Evolutionary conservation across 2,113 vertebrate species (phyloP).

Genomic region (Cromileptes altivelis): DNA sequence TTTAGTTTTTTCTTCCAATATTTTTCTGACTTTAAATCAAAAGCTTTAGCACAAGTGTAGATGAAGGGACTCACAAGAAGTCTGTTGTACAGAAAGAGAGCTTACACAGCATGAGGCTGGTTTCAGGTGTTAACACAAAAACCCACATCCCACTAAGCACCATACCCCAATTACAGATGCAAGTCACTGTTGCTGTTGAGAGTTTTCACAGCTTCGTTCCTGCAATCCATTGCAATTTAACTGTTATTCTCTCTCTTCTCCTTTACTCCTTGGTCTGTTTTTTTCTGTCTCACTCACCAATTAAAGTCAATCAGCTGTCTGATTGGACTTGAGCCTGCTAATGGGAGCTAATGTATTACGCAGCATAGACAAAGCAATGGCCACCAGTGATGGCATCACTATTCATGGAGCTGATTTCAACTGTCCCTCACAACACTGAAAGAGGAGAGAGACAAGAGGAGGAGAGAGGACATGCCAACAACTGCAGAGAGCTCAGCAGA

Average conservation of each 20-base stretch:
- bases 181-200: background rate
- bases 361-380: background rate
- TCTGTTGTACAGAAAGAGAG: background rate
- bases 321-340: conserved; percentile 27
- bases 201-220: conserved; percentile 28
- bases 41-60: background rate
- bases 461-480: background rate
- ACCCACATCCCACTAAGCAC: background rate
- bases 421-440: conserved; percentile 30
- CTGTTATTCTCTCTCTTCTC: conserved; percentile 39
- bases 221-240: conserved; percentile 21
- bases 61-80: background rate
- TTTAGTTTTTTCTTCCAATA: background rate
- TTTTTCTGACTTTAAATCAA: conserved; percentile 43
- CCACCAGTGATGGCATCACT: conserved; percentile 32
- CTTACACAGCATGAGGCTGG: background rate
- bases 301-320: conserved; percentile 53
- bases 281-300: conserved; percentile 39
- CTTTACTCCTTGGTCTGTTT: background rate
- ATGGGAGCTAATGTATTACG: conserved; percentile 29
- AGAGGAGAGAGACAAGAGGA: background rate
- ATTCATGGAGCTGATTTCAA: conserved; percentile 47
- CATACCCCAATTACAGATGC: conserved; percentile 2
- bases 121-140: background rate
- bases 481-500: background rate